Percentiles rank a stretch among this genome's conserved stretches.
These are phyloP conservation scores for Cyclargus thomasi DNA, from an alignment of 1,140 invertebrate genomes.

Conservation along the genomic window DNA sequence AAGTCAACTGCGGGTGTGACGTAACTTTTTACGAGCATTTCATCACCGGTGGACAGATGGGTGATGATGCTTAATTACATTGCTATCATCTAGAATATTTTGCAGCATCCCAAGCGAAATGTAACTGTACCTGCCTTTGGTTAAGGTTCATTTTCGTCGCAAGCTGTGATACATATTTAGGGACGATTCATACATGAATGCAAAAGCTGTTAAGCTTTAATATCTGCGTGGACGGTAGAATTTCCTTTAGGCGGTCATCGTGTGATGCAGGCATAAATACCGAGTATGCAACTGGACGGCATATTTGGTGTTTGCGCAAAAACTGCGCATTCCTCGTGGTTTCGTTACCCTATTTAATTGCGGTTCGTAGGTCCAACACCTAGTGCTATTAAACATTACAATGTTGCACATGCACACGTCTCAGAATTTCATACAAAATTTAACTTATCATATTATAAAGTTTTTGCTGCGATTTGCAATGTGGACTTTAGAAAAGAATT, in stretches of 20 bases:
- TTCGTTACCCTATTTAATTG: constrained; percentile 37
- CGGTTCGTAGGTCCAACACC: not conserved
- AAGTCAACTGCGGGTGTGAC: constrained; percentile 34
- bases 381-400: not conserved
- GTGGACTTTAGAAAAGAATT: too few species aligned
- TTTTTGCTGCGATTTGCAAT: too few species aligned
- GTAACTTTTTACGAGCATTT: constrained; percentile 59
- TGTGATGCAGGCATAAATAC: not conserved
- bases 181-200: not conserved
- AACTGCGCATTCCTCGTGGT: constrained; percentile 46
- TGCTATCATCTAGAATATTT: constrained; percentile 22
- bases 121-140: not conserved
- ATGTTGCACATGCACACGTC: not conserved
- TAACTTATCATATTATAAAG: too few species aligned
- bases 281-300: constrained; percentile 36
- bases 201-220: not conserved
- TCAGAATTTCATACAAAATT: too few species aligned
- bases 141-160: not conserved
- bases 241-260: not conserved
- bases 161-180: not conserved
- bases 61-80: constrained; percentile 55
- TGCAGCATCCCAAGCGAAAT: not conserved
- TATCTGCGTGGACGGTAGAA: not conserved
- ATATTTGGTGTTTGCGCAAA: constrained; percentile 50
- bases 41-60: constrained; percentile 48